Conservation (phyloP, 2,113 vertebrate genomes). For the Pao palembangensis region DNA sequence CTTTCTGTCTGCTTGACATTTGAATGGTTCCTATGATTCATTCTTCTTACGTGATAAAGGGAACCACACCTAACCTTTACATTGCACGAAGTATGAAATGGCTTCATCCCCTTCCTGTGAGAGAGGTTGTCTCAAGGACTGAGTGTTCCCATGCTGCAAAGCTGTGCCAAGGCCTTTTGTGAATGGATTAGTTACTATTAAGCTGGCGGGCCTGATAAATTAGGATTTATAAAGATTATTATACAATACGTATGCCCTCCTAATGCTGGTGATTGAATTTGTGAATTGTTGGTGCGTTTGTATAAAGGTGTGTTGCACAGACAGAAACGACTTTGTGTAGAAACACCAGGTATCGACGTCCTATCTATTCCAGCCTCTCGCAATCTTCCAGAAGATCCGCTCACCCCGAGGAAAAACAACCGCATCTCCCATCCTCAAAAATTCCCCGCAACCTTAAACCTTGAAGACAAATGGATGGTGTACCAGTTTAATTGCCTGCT, state of each 20-base stretch:
- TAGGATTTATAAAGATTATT: conserved; percentile 76
- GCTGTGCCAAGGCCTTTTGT: conserved; percentile 72
- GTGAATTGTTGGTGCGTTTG: conserved; percentile 64
- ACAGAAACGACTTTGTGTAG: conserved; percentile 48
- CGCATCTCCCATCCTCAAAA: conserved; percentile 66
- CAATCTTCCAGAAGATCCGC: conserved; percentile 35
- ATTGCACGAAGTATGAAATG: conserved; percentile 53
- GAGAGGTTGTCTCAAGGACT: conserved; percentile 72
- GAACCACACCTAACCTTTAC: conserved; percentile 64
- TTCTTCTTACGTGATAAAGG: conserved; percentile 47
- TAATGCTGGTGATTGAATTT: conserved; percentile 75
- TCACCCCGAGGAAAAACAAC: conserved; percentile 58
- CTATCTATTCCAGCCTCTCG: conserved; percentile 49
- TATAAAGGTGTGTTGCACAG: conserved; percentile 53
- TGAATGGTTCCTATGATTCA: conserved; percentile 62
- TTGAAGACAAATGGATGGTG: conserved; percentile 77
- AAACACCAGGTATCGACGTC: conserved; percentile 43
- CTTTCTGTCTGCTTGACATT: conserved; percentile 50
- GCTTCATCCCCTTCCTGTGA: conserved; percentile 58
- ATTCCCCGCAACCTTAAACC: conserved; percentile 67
- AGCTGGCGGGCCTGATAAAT: conserved; percentile 73
- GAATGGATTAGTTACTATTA: conserved; percentile 75
- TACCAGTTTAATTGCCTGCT: conserved; percentile 78
- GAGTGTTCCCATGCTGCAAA: conserved; percentile 66
- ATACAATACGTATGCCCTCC: conserved; percentile 71